phyloP scores from a whole-genome alignment of 2,797 vertebrate species.

The Phrynocephalus guinanensis region DNA sequence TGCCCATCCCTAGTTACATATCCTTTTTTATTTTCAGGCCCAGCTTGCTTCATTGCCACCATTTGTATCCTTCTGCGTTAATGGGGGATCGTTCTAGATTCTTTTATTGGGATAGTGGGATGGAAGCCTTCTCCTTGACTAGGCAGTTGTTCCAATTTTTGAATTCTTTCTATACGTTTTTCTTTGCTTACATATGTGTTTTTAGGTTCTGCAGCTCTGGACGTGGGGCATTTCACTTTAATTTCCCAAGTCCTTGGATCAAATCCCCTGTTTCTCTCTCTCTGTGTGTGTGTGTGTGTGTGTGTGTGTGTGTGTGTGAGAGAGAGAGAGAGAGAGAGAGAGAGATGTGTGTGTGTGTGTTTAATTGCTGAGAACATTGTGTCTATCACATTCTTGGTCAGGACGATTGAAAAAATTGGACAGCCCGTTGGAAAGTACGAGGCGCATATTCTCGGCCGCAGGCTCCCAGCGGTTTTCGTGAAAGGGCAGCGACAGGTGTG shows the following conservation, averaged over 20 bases:
- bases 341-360: too few relatives aligned
- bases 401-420: conserved; percentile 5
- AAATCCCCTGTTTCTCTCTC: not conserved
- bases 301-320: too few relatives aligned
- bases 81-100: too few relatives aligned
- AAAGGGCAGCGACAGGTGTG: conserved; percentile 25
- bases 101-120: too few relatives aligned
- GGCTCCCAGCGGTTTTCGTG: not conserved
- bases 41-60: too few relatives aligned
- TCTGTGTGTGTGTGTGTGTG: not conserved
- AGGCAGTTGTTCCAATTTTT: too few relatives aligned
- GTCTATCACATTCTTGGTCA: conserved; percentile 10
- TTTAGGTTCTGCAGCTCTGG: not conserved
- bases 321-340: too few relatives aligned
- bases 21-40: too few relatives aligned
- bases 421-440: not conserved
- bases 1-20: too few relatives aligned
- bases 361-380: conserved; percentile 14
- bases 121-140: too few relatives aligned
- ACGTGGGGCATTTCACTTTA: not conserved
- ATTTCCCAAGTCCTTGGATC: conserved; percentile 4
- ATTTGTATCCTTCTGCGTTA: too few relatives aligned
- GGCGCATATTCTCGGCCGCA: not conserved
- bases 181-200: not conserved
- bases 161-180: not conserved